Evolutionary conservation across 2,797 vertebrate species (phyloP), one percentile per base, ranked within the genome.

Genomic region (Cichlasoma orientale): DNA sequence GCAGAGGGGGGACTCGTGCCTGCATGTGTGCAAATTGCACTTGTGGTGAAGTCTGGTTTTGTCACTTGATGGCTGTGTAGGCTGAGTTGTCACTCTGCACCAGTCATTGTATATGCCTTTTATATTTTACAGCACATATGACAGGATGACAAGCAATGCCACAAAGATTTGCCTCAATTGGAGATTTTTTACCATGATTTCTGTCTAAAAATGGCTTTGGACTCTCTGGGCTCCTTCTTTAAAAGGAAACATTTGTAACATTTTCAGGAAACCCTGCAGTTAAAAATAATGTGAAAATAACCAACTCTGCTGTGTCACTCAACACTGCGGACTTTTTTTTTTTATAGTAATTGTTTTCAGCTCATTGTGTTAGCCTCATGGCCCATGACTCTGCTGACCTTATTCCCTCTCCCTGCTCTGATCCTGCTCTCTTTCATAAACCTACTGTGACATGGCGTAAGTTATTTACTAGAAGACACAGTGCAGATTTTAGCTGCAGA

Each of bases 31-130:
- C 25, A 66, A 72, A 72, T 29, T 78, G 57, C 54, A 63, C 81
- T 82, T 72, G 68, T 75, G 79, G 63, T 58, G 73, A 69, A 78
- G 69, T 77, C 76, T 13, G 57, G 74, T 57, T 83, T 82, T 38
- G 73, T 80, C 84, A 44, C 71, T 70, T 14, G 14, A 53, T 82
- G 68, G 66, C 82, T 19, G 71, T 73, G 79, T 72, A 5, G 41
- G 41, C 74, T 56, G 16, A 12, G 72, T 57, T 80, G 54, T 82
- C 78, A 81, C 66, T 59, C 68, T 74, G 70, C 75, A 75, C 73
- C 54, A 68, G 59, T 82, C 68, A 68, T 79, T 83, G 27, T 82
- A 79, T 38, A 73, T 70, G 12, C 38, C 58, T 80, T 75, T 79
- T 69, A 73, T 81, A 57, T 74, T 71, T 75, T 59, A 63, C 21